Evolutionary conservation across 1,140 invertebrate genomes (phyloP), one percentile per base, ranked within the genome.

Genomic region (Anoplophora glabripennis): DNA sequence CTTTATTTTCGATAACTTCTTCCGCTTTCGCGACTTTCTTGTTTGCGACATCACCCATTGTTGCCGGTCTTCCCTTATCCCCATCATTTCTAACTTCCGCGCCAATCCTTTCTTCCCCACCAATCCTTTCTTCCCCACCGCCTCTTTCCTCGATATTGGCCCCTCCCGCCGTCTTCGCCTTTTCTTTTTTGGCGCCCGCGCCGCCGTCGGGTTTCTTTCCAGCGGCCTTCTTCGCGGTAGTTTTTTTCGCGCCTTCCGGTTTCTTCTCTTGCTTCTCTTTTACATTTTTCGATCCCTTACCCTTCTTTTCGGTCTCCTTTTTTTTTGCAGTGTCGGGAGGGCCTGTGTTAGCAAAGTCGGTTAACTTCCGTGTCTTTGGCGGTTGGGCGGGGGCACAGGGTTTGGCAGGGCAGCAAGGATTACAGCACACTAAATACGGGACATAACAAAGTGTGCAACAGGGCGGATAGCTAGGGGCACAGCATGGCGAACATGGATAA

Each of bases 331-430:
- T 28, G 12, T 12, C 10, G 0, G 15, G 35, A 53, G 3, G 11
- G 21, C 57, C 40, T 11, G 9, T 3, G n/a, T 17, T 21, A 4
- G 28, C 4, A 57, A 57, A 61, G 47, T 55, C 54, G 12, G 59
- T 61, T 54, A 8, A 12, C n/a, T 17, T 58, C 9, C 42, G n/a
- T 44, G 17, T 36, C 36, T n/a, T n/a, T 17, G 47, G 56, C 11
- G 15, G 7, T 4, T 10, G 17, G 10, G 40, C 35, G 14, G 33
- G 28, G 34, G 15, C 0, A 35, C 57, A 59, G 5, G 14, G 21
- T 11, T 11, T 17, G 15, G 42, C 14, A 17, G 10, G n/a, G 17
- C 42, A 45, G 17, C n/a, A 55, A 8, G 52, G 44, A 3, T n/a
- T 28, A 36, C 58, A 61, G 7, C 42, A 45, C 8, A 0, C 15